Conservation (phyloP, 2,113 vertebrate species). For the Engystomops pustulosus region DNA sequence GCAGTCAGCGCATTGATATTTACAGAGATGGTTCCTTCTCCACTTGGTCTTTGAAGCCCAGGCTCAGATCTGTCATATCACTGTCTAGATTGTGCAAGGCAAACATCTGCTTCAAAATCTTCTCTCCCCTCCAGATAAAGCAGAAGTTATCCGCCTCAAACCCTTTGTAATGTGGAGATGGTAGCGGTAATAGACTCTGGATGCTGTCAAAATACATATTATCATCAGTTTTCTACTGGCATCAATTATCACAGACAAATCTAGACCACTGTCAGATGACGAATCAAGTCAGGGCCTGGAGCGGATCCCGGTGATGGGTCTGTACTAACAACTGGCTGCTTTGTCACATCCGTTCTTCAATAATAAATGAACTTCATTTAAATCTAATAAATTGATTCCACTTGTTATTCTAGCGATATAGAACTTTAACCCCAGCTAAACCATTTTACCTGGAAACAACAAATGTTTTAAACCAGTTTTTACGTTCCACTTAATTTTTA, state of each 20-base stretch:
- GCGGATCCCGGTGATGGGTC: not conserved
- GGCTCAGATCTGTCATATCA: conserved; percentile 15
- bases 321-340: not conserved
- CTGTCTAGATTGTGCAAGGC: conserved; percentile 8
- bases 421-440: not conserved
- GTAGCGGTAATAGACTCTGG: not conserved
- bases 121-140: not conserved
- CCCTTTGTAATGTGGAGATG: conserved; percentile 16
- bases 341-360: conserved; percentile 19
- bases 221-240: conserved; percentile 7
- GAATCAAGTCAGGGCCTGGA: not conserved
- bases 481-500: too few species aligned
- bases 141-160: conserved; percentile 4
- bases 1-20: not conserved
- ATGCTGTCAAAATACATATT: conserved; percentile 36
- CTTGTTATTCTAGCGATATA: not conserved
- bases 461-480: too few species aligned
- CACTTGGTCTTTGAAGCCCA: not conserved
- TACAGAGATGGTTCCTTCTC: not conserved
- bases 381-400: conserved; percentile 3
- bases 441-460: too few species aligned
- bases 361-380: conserved; percentile 13
- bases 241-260: conserved; percentile 17
- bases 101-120: conserved; percentile 18
- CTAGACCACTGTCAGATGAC: conserved; percentile 22